Base-by-base conservation (phyloP, 2,113 vertebrate genomes). In the Sturnus vulgaris region DNA sequence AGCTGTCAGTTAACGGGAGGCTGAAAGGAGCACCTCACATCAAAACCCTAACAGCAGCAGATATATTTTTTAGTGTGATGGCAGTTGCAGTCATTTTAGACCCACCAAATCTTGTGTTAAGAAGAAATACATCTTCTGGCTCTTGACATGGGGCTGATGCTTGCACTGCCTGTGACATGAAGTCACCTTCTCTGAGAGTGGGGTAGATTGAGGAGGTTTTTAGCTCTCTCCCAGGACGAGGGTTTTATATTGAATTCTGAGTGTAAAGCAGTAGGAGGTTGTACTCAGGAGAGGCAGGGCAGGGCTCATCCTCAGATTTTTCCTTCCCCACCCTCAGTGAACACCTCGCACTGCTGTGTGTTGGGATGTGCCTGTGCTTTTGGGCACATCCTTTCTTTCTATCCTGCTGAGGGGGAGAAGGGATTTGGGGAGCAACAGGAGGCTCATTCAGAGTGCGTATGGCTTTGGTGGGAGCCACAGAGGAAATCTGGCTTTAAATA, bases 1-100 rank as follows among this genome's bases (percentile, higher is more conserved):
- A 93, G 78, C 87, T 90, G 88, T 86, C 93, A 70, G 63, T 50
- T 73, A 56, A 71, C 61, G 64, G 90, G 82, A 75, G 75, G 52
- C 75, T 24, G 85, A 78, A 88, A 40, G 69, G 68, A 93, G 21
- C 52, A 35, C 33, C 80, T 90, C n/a, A 75, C 33, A 40, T 88
- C 92, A 88, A 75, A 70, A 56, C 9, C 40, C 49, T 49, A 57
- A 55, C 84, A 77, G 77, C 83, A 84, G 86, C n/a, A 88, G 66
- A 17, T 33, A 37, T 59, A 86, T 83, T 75, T 91, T 92, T 91
- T 44, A 64, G 44, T 64, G 64, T 56, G 79, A n/a, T 46, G 53
- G 76, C 85, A 84, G 60, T n/a, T 78, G 72, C 60, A 70, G 72
- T 90, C 24, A 46, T 73, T 92, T 60, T 52, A 75, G 79, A 63